Evolutionary conservation across 2,113 vertebrate species (phyloP).

Genomic region (Pygoscelis antarcticus): DNA sequence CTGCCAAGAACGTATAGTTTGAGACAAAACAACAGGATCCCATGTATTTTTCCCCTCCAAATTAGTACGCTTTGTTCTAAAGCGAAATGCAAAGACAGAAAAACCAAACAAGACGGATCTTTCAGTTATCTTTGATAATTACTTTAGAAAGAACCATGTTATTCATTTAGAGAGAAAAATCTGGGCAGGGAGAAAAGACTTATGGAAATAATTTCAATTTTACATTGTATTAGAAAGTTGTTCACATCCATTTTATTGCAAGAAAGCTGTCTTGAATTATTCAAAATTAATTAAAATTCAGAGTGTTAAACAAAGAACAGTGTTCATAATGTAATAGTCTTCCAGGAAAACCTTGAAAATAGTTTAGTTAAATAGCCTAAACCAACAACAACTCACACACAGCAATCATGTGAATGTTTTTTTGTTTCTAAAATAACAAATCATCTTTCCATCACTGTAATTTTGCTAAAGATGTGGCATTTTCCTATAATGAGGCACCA

Average conservation of each 20-base stretch:
- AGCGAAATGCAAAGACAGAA: neutral
- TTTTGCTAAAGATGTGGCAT: neutral
- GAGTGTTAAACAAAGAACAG: neutral
- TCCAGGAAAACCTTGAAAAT: neutral
- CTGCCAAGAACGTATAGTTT: neutral
- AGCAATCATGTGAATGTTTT: neutral
- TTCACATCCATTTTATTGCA: conserved; percentile 39
- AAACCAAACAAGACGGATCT: neutral
- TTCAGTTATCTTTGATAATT: neutral
- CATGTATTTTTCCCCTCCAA: neutral
- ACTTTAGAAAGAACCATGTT: neutral
- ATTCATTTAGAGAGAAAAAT: neutral
- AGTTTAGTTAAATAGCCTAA: neutral
- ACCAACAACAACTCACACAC: neutral
- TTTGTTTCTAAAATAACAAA: neutral
- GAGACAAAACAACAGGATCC: neutral
- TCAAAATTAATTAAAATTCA: conserved; percentile 3
- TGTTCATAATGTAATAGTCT: neutral
- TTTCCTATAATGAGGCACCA: neutral
- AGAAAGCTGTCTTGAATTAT: conserved; percentile 3
- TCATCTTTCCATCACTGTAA: neutral
- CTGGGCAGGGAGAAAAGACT: neutral
- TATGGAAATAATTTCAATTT: neutral
- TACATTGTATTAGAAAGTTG: neutral
- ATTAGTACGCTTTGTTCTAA: neutral